Conservation (phyloP, 2,113 vertebrate genomes). For the Ptilorrhoa leucosticta region DNA sequence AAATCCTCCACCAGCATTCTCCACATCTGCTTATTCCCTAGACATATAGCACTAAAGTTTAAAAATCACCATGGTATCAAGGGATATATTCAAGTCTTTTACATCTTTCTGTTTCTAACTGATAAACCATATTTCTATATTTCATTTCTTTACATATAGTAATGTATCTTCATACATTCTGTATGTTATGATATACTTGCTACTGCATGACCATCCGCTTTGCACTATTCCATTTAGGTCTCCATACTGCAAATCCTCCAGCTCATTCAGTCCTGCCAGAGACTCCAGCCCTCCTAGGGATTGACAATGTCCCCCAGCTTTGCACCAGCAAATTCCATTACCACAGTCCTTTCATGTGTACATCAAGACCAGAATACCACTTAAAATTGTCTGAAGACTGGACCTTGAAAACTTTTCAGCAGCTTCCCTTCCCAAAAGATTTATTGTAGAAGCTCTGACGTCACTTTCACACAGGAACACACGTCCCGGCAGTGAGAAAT, state of each 20-base stretch:
- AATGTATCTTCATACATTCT: neutral
- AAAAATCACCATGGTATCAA: neutral
- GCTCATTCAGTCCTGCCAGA: neutral
- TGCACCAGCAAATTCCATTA: neutral
- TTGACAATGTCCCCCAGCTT: accelerated
- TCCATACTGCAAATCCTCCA: neutral
- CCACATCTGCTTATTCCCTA: neutral
- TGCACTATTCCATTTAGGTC: neutral
- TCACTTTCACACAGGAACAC: neutral
- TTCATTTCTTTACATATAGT: neutral
- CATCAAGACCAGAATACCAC: neutral
- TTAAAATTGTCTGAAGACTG: neutral
- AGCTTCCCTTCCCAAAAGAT: neutral
- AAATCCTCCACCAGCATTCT: neutral
- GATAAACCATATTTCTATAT: neutral
- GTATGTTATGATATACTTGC: neutral
- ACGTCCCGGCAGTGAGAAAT: neutral
- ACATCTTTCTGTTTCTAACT: neutral
- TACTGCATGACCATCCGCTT: neutral
- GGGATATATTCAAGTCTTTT: neutral
- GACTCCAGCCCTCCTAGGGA: neutral
- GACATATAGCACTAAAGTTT: neutral
- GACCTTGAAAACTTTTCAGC: neutral
- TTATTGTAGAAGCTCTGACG: neutral
- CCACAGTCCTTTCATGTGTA: neutral